These are phyloP conservation scores for Petrocephalus sullivani DNA, from an alignment of 2,797 vertebrate genomes.

Conservation along the genomic window DNA sequence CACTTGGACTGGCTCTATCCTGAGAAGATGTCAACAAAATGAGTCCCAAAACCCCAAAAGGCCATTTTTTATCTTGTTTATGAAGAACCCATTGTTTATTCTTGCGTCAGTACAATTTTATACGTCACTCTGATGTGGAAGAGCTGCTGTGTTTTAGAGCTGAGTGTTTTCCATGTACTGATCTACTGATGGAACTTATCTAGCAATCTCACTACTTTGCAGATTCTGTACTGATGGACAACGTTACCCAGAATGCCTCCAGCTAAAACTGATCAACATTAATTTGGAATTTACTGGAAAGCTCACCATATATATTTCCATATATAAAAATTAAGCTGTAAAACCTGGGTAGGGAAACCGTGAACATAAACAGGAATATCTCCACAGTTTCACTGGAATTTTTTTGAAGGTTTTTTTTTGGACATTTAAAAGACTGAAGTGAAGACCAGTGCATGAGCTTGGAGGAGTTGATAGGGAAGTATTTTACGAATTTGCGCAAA, in stretches of 20 bases:
- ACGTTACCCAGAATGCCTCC: background rate
- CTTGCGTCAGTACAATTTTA: background rate
- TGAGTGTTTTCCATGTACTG: background rate
- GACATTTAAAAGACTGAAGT: background rate
- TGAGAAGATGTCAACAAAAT: background rate
- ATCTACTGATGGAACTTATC: background rate
- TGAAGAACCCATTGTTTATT: background rate
- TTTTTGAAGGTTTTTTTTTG: background rate
- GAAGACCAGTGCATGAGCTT: background rate
- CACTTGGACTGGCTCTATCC: background rate
- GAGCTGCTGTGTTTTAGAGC: background rate
- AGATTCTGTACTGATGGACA: background rate
- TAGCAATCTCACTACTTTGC: background rate
- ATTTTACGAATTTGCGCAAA: background rate
- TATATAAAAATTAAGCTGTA: background rate
- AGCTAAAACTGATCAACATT: background rate
- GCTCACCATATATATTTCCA: background rate
- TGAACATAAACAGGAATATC: background rate
- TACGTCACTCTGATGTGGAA: background rate
- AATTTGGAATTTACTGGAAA: background rate
- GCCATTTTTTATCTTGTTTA: background rate
- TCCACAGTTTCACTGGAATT: background rate
- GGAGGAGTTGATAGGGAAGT: background rate
- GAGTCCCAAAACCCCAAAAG: background rate
- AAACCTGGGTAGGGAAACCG: background rate